Conservation (phyloP, 2,797 vertebrate species). For the Artibeus jamaicensis region DNA sequence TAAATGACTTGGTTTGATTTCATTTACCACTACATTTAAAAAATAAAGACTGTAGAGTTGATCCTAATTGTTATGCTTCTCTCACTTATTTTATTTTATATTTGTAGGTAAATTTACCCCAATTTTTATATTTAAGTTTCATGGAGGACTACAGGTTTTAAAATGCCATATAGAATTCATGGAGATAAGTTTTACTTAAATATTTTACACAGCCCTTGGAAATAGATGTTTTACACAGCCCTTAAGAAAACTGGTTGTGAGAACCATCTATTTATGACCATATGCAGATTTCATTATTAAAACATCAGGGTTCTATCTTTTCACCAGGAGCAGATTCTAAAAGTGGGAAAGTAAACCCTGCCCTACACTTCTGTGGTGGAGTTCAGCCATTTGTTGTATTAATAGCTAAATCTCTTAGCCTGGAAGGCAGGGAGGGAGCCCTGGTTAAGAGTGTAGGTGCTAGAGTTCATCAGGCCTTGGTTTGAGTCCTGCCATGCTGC, state of each 20-base stretch:
- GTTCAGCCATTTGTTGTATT: not conserved
- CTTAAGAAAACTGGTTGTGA: not conserved
- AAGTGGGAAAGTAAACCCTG: not conserved
- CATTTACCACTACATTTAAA: not conserved
- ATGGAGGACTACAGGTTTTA: not conserved
- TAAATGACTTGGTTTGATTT: not conserved
- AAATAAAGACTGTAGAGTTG: not conserved
- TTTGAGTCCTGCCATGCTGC: not conserved
- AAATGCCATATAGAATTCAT: not conserved
- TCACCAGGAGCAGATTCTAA: not conserved
- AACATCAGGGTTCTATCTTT: not conserved
- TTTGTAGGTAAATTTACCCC: not conserved
- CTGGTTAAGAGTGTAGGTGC: rapidly evolving
- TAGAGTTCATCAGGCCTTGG: not conserved
- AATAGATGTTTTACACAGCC: not conserved
- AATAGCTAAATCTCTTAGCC: not conserved
- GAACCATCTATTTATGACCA: not conserved
- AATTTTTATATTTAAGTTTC: conserved; percentile 10
- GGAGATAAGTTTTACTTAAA: not conserved
- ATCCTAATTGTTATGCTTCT: not conserved
- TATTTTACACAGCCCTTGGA: conserved; percentile 21
- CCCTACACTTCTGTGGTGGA: rapidly evolving
- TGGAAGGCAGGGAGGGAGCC: not conserved
- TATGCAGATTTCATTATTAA: not conserved
- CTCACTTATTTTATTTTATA: not conserved